phyloP scores from a whole-genome alignment of 2,113 vertebrate genomes.

The Tupaia tana region DNA sequence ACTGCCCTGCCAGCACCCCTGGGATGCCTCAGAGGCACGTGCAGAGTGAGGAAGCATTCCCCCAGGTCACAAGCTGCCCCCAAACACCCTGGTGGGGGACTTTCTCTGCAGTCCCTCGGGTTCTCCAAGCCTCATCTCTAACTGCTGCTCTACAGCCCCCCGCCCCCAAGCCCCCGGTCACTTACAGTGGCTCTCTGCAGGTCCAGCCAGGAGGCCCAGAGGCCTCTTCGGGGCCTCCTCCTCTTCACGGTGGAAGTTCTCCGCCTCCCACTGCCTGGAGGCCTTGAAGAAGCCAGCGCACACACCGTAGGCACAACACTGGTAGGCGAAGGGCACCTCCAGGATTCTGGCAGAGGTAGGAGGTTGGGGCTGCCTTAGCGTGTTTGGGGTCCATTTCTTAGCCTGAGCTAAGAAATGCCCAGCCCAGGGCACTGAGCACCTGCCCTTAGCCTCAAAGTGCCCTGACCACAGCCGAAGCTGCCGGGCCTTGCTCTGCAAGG shows the following conservation, averaged over 20 bases:
- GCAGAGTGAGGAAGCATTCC: background rate
- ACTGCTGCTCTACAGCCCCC: background rate
- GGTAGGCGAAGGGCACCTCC: constrained; percentile 96
- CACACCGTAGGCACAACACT: constrained; percentile 94
- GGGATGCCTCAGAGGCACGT: background rate
- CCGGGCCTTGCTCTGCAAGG: background rate
- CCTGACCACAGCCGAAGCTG: accelerated
- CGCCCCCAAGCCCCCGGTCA: background rate
- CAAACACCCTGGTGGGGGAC: too few relatives aligned
- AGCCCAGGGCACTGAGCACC: background rate
- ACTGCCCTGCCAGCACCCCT: background rate
- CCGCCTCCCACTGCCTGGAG: constrained; percentile 88
- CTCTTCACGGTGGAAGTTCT: constrained; percentile 87
- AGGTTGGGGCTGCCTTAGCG: background rate
- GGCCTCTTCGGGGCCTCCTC: constrained; percentile 91
- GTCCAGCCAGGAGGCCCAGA: constrained; percentile 88
- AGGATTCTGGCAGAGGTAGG: constrained; percentile 87
- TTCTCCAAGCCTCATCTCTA: background rate
- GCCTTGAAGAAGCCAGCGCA: constrained; percentile 90
- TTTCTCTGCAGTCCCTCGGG: background rate
- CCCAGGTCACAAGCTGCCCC: background rate
- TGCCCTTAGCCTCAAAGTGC: background rate
- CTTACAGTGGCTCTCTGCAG: constrained; percentile 93
- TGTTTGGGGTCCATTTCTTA: background rate
- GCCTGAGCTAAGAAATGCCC: background rate